A percentile compares a stretch with the other conserved stretches of the same genome.
phyloP scores from a whole-genome alignment of 2,113 vertebrate species.

The Ctenodactylus gundi region DNA sequence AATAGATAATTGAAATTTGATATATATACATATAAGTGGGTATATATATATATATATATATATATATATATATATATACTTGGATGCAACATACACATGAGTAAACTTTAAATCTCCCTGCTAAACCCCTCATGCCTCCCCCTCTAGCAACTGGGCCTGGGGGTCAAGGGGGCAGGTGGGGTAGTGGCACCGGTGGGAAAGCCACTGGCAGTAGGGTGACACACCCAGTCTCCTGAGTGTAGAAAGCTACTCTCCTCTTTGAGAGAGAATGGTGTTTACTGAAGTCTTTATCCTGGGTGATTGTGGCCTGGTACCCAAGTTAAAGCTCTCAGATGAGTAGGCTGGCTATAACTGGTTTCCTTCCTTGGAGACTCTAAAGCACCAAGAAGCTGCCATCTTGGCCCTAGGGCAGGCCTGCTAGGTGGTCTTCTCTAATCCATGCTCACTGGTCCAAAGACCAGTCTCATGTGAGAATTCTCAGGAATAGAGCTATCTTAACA shows the following conservation, averaged over 20 bases:
- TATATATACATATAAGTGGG: conserved; percentile 75
- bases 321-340: conserved; percentile 1
- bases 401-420: conserved; percentile 4
- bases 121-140: not conserved
- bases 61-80: conserved; percentile 75
- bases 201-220: not conserved
- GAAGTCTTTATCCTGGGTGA: conserved; percentile 46
- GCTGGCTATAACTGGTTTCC: no score
- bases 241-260: conserved; percentile 55
- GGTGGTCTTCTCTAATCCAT: conserved; percentile 41
- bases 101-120: conserved; percentile 71
- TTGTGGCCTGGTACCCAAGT: conserved; percentile 13
- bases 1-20: conserved; percentile 81
- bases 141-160: not conserved
- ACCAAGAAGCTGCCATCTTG: conserved; percentile 39
- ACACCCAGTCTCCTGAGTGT: not conserved
- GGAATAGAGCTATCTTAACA: conserved; percentile 6
- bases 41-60: conserved; percentile 74
- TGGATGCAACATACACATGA: conserved; percentile 68
- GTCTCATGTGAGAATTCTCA: conserved; percentile 10
- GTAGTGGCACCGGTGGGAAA: not conserved
- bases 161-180: not conserved
- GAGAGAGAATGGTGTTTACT: conserved; percentile 31
- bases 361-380: conserved; percentile 46
- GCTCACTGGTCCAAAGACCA: not conserved